Evolutionary conservation across 2,113 vertebrate genomes (phyloP), one percentile per base, ranked within the genome.

Genomic region (Camelus dromedarius): DNA sequence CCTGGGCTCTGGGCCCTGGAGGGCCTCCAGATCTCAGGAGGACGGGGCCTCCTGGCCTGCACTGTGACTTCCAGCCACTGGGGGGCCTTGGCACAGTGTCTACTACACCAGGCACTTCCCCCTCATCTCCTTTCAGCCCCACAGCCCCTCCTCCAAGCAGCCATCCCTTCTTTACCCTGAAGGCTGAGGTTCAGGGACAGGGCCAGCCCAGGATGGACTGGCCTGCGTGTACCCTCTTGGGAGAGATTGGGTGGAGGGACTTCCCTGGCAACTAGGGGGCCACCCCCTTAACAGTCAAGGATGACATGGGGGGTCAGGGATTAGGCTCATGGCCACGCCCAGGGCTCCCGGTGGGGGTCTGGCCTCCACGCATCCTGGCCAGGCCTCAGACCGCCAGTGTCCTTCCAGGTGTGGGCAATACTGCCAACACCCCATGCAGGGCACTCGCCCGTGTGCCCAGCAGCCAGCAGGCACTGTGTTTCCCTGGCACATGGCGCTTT

Each of bases 281-380:
- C 19, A 0, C 30, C 48, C 32, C 42, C 46, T 66, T 35, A 22
- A 8, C 4, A 56, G 48, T 48, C 81, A 42, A 16, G 32, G 52
- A 16, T 1, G 52, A 18, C 52, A 2, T 3, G 0, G 8, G 30
- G 58, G 30, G 22, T 28, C 2, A 2, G 35, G 48, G 22, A 22
- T 0, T 3, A 56, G 69, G 79, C 32, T n/a, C 8, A 0, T 0
- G 18, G 24, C 56, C 19, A 54, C 28, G 46, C 8, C 32, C 0
- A 11, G 10, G 16, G 56, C 67, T 35, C 28, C 56, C 58, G 1
- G 5, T 13, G 58, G 24, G 69, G 24, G 32, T 52, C 77, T 28
- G 52, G 8, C 32, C 81, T 35, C 3, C 15, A 1, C 2, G 22
- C 1, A 1, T 13, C 62, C 62, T 60, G 2, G 0, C 24, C 14